A percentile compares a stretch with the other conserved stretches of the same genome.
phyloP scores from a whole-genome alignment of 1,140 invertebrate genomes.

The Spodoptera litura region DNA sequence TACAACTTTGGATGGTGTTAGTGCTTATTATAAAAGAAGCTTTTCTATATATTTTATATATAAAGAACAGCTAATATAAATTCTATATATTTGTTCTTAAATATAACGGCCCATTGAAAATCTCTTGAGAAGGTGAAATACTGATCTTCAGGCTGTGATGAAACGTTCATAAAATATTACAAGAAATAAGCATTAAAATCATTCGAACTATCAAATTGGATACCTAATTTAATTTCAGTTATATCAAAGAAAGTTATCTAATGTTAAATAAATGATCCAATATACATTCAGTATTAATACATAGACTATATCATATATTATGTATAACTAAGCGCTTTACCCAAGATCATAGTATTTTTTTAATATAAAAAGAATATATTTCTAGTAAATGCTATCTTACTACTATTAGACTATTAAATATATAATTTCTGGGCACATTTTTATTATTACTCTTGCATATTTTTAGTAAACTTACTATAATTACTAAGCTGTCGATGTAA shows the following conservation, averaged over 20 bases:
- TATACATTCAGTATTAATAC: constrained; percentile 46
- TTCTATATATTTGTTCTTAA: no score
- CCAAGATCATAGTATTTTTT: constrained; percentile 48
- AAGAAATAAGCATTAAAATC: no score
- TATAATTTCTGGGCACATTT: constrained; percentile 43
- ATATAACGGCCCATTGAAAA: no score
- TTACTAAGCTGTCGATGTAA: constrained; percentile 42
- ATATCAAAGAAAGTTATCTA: background rate
- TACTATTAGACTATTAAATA: constrained; percentile 25
- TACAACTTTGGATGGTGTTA: no score
- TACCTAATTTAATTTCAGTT: no score
- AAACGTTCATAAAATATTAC: no score
- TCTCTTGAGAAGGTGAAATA: no score
- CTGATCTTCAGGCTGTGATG: no score
- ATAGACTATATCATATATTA: constrained; percentile 24
- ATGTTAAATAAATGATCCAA: constrained; percentile 34
- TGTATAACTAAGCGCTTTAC: constrained; percentile 41
- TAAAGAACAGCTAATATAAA: no score
- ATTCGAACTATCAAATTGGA: no score
- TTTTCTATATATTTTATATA: no score
- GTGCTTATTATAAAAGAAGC: no score
- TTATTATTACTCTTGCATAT: constrained; percentile 40
- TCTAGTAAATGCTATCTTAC: constrained; percentile 32
- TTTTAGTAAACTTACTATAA: constrained; percentile 27
- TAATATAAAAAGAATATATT: constrained; percentile 35